These are phyloP conservation scores for Tenebrio molitor DNA, from an alignment of 1,140 invertebrate species.

Conservation along the genomic window DNA sequence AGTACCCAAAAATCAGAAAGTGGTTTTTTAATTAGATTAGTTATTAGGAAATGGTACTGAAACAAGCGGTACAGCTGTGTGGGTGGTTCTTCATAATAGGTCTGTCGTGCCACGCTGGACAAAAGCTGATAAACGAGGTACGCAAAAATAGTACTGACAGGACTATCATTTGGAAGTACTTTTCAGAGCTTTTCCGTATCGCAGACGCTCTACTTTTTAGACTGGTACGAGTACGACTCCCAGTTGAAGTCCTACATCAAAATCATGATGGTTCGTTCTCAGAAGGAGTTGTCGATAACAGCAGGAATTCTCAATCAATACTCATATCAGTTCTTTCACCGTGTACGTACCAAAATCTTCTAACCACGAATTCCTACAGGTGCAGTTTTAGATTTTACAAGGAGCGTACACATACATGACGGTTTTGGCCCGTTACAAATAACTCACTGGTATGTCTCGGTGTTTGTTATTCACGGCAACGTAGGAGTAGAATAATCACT, in stretches of 20 bases:
- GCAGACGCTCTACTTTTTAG: background rate
- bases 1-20: background rate
- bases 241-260: background rate
- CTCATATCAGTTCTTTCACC: background rate
- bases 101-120: background rate
- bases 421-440: too few relatives aligned
- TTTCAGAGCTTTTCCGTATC: background rate
- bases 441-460: too few relatives aligned
- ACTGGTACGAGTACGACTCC: background rate
- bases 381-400: too few relatives aligned
- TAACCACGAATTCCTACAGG: background rate
- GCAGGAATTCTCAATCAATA: background rate
- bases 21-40: background rate
- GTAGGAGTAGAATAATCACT: too few relatives aligned
- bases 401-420: too few relatives aligned
- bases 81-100: background rate
- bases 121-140: background rate
- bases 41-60: background rate
- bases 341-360: too few relatives aligned
- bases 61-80: background rate
- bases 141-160: background rate
- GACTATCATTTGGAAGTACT: too few relatives aligned
- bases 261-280: background rate
- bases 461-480: too few relatives aligned
- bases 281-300: background rate